phyloP scores from a whole-genome alignment of 2,113 vertebrate species.

The Meles meles region DNA sequence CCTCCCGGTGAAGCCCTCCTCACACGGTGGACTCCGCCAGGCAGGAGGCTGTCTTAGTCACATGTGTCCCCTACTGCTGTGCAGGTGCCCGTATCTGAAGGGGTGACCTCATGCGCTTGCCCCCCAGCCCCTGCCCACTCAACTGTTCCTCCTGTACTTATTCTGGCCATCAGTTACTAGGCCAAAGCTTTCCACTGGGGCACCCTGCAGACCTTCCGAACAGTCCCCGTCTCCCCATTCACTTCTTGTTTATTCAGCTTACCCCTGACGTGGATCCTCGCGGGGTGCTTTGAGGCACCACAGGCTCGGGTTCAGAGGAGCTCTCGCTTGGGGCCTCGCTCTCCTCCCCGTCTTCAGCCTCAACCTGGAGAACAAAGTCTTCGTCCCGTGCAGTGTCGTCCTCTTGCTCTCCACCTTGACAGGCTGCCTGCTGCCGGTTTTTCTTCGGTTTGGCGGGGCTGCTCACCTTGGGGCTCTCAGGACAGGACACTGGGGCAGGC shows the following conservation, averaged over 20 bases:
- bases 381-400: slow-evolving; percentile 77
- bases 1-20: neutral
- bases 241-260: slow-evolving; percentile 37
- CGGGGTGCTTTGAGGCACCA: slow-evolving; percentile 56
- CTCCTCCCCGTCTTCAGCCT: slow-evolving; percentile 82
- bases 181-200: neutral
- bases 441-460: slow-evolving; percentile 51
- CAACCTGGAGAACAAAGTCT: slow-evolving; percentile 86
- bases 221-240: neutral
- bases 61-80: neutral
- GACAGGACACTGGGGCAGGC: slow-evolving; percentile 46
- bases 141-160: neutral
- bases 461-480: slow-evolving; percentile 6
- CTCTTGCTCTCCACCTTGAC: slow-evolving; percentile 61
- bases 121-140: neutral
- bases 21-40: neutral
- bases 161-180: neutral
- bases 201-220: neutral
- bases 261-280: slow-evolving; percentile 66
- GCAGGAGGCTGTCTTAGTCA: neutral
- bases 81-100: neutral
- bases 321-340: slow-evolving; percentile 77
- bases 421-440: slow-evolving; percentile 66
- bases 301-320: slow-evolving; percentile 76
- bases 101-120: neutral